Evolutionary conservation across 2,797 vertebrate genomes (phyloP), one percentile per base, ranked within the genome.

Genomic region (Gymnoscopelus microlampas): DNA sequence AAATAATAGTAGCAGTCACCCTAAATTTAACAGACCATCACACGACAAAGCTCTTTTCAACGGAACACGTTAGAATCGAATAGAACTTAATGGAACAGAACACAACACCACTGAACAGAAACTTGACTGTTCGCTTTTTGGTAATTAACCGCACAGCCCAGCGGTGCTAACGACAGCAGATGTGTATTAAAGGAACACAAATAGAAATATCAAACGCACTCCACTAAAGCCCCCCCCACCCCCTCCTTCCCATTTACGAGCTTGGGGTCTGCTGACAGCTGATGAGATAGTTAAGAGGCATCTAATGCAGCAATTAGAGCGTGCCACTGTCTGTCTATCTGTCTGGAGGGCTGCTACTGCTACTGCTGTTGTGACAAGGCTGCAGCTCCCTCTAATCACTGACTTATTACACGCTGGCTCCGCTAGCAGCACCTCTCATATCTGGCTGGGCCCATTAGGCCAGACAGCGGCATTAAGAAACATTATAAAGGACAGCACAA

Each of bases 221-320:
- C 39, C 70, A 53, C 70, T 68, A 56, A 68, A 55, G 49, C n/a
- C 48, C 29, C 4, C 32, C 32, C 4, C 32, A 2, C 39, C 39
- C 39, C 39, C 39, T 82, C 85, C 86, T 82, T 73, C 74, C 86
- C 90, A 85, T 92, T 93, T 89, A 89, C 77, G 80, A 87, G 84
- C 85, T 74, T 84, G 84, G 73, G 70, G 67, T 24, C 39, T 44
- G 39, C 80, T 93, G 90, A 91, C 90, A 91, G 90, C 91, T 92
- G 85, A 90, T 80, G 82, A 92, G 88, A 92, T 87, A 89, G 86
- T 95, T 95, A 94, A 94, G 93, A 93, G 94, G 85, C 81, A 79
- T 93, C 85, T 93, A 94, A 94, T 93, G 93, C 87, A 91, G 90
- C 88, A 94, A 94, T 92, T 91, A 94, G 91, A 94, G 94, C 92